These are phyloP conservation scores for Deilephila porcellus DNA, from an alignment of 2,888 invertebrate species.

Conservation along the genomic window DNA sequence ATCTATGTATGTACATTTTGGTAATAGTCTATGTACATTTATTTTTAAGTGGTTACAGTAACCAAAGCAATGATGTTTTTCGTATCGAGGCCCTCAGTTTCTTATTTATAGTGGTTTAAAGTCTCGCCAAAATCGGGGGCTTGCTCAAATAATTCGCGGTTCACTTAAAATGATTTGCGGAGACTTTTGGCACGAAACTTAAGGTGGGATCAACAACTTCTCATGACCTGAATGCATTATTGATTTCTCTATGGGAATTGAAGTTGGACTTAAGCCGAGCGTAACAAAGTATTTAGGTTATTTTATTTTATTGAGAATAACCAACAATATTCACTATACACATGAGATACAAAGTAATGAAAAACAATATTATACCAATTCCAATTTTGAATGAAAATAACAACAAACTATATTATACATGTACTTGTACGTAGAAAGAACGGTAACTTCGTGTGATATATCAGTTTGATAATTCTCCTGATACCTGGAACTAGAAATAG, in stretches of 20 bases:
- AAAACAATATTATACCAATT: no score
- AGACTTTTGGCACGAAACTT: not conserved
- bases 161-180: constrained; percentile 20
- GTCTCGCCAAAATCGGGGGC: not conserved
- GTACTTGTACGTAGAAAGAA: no score
- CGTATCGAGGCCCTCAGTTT: constrained; percentile 3
- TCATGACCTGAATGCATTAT: constrained; percentile 16
- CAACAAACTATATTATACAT: no score
- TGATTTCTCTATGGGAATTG: not conserved
- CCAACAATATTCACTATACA: no score
- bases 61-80: constrained; percentile 15
- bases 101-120: constrained; percentile 26
- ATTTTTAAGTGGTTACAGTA: not conserved
- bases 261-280: no score
- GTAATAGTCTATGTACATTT: not conserved
- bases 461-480: no score
- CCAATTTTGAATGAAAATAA: no score
- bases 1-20: not conserved
- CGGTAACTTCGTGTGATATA: no score
- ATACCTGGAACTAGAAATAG: no score
- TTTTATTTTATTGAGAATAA: no score
- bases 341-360: no score
- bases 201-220: constrained; percentile 21
- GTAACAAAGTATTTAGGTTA: not conserved
- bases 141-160: constrained; percentile 6